Evolutionary conservation across 2,888 invertebrate species (phyloP), one percentile per base, ranked within the genome.

Genomic region (Rotaria sp.): DNA sequence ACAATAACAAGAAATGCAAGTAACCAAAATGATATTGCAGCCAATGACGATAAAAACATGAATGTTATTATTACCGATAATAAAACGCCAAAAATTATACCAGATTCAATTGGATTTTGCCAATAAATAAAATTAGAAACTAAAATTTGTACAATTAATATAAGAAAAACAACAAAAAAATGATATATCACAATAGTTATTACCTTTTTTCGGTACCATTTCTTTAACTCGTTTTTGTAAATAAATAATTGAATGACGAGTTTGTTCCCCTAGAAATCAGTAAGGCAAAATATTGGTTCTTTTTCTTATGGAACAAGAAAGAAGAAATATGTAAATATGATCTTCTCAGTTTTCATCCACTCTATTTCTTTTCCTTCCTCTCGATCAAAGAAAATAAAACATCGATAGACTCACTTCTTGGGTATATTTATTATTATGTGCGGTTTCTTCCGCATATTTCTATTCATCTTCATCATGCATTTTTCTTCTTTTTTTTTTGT

Each of bases 1-100:
- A 80, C 13, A 45, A 45, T n/a, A n/a, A 80, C 45, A 45, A 80
- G 45, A 45, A 80, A 35, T 26, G 80, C 45, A 45, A 80, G 45
- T 45, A 80, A 80, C 80, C 80, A 80, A 45, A 80, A 80, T 45
- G 80, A 80, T 45, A 80, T 80, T 15, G 80, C 80, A 80, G 80
- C 80, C 41, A 80, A 45, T 15, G 80, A 80, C 13, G 80, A 80
- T 45, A 80, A 80, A 45, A 80, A 80, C 80, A 80, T 80, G 8
- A 80, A 80, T 80, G 80, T 80, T 45, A 80, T 80, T 13, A 80
- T 80, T 24, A 45, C 26, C n/a, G 80, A 41, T 45, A 80, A 80
- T 80, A 80, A 80, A n/a, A 80, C 15, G n/a, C 80, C 80, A n/a
- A 80, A 80, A 4, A 80, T 26, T 15, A 80, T n/a, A 13, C 80